These are phyloP conservation scores for Tyrannus savana DNA, from an alignment of 2,113 vertebrate species.

Conservation along the genomic window DNA sequence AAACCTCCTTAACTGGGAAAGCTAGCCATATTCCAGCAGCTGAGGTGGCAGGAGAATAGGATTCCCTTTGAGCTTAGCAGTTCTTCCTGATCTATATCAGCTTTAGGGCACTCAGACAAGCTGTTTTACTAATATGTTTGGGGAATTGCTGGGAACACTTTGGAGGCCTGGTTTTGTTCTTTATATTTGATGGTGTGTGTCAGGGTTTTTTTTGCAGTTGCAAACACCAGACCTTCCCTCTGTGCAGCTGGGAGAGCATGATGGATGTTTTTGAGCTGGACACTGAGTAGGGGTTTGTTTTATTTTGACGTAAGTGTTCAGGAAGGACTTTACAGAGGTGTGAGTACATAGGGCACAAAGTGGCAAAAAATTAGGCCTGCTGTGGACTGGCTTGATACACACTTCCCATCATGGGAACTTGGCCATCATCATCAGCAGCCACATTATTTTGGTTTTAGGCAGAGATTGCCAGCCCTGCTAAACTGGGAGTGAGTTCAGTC, in stretches of 20 bases:
- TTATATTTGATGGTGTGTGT: background rate
- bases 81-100: background rate
- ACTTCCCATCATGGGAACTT: background rate
- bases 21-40: background rate
- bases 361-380: background rate
- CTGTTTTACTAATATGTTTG: background rate
- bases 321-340: background rate
- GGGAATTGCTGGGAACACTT: background rate
- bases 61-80: background rate
- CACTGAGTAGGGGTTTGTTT: background rate
- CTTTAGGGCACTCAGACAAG: background rate
- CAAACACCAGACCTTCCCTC: background rate
- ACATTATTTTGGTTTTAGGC: background rate
- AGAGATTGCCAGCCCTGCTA: background rate
- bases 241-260: background rate
- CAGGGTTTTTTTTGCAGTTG: background rate
- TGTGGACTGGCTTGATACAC: background rate
- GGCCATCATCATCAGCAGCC: background rate
- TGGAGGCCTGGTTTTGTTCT: background rate
- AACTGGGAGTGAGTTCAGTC: background rate
- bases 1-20: background rate
- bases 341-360: background rate
- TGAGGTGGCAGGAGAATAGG: background rate
- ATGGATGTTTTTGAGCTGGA: conserved; percentile 11
- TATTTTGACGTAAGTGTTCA: background rate